Evolutionary conservation across 2,113 vertebrate genomes (phyloP), one percentile per base, ranked within the genome.

Genomic region (Siniperca chuatsi): DNA sequence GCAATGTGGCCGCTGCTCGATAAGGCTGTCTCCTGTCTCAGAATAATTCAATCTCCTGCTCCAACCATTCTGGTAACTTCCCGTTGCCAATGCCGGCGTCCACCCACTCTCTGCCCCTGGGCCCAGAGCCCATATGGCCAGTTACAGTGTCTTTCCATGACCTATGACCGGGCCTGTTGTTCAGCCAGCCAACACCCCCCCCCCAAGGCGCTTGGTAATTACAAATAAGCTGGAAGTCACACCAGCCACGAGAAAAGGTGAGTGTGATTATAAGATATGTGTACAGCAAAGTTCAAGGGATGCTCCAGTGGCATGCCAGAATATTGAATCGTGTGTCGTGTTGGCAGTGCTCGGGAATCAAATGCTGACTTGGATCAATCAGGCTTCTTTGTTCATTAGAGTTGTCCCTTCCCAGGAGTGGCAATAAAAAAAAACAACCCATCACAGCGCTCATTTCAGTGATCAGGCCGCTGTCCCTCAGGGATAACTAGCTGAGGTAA

Each of bases 161-260:
- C 92, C 92, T 87, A 78, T 89, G 83, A 76, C 83, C 82, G 44
- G 48, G 79, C 65, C 79, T 87, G 89, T 92, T 94, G 92, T 93
- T 76, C 74, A 83, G 88, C 86, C 83, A 86, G 29, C 29, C 29
- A 82, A 77, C 78, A 25, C 81, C 66, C 52, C 90, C 88, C 35
- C 52, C 90, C 88, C 35, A 68, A 89, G 87, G 88, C 82, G 84
- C 78, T 79, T 0, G 66, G 84, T 92, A 86, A 89, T 94, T 92
- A 92, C 89, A 92, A 92, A 92, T 88, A 92, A 78, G 82, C 88
- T 85, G 90, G 88, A 90, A 91, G 91, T 89, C 87, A 76, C 82
- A 75, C 68, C 87, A 50, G 84, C 82, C 85, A 76, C n/a, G 40
- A 82, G 84, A 72, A 84, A 87, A 92, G 87, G 85, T 87, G 88